Base-by-base conservation (phyloP, 2,888 invertebrate genomes). In the Ypsolopha sequella region DNA sequence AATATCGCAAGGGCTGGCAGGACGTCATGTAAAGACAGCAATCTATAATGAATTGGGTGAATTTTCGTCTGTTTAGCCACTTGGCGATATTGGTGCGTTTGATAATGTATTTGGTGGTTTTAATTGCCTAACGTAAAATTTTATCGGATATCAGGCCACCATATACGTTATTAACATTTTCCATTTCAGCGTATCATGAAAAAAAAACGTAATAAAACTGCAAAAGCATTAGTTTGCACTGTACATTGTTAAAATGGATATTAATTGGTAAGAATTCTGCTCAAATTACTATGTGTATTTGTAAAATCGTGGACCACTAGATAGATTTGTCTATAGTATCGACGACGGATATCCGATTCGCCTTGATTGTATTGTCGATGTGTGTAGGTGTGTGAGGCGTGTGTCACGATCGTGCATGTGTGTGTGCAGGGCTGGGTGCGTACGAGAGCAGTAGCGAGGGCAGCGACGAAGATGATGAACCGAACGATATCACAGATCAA, bases 381-480 rank as follows among this genome's bases (percentile, higher is more conserved):
- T 24, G 24, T 24, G 4, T 24, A 24, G 24, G 4, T 45, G 45
- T 45, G 45, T 45, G 45, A 6, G 24, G 24, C 24, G 24, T 24
- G 24, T 24, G 24, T 24, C 4, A 24, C 24, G 24, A 24, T 24
- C 24, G 24, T 24, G 24, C 24, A 7, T 36, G 36, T 36, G 36
- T 47, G 47, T 47, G 47, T 79, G 76, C 90, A 94, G 95, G 95
- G 70, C 90, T 95, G 88, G 95, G 93, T 71, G 94, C 92, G 61
- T 95, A 95, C 80, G 94, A 91, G 67, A 92, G 92, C 74, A 92
- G 92, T 76, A 92, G 91, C 60, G 91, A 89, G 51, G 90, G 88
- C 58, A 88, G 88, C 57, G 81, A 69, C 10, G 77, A 70, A 7
- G 88, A 85, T 24, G 78, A 79, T 6, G 85, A 86, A 45, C 69